phyloP scores from a whole-genome alignment of 2,797 vertebrate genomes.

The Macropus fuliginosus region DNA sequence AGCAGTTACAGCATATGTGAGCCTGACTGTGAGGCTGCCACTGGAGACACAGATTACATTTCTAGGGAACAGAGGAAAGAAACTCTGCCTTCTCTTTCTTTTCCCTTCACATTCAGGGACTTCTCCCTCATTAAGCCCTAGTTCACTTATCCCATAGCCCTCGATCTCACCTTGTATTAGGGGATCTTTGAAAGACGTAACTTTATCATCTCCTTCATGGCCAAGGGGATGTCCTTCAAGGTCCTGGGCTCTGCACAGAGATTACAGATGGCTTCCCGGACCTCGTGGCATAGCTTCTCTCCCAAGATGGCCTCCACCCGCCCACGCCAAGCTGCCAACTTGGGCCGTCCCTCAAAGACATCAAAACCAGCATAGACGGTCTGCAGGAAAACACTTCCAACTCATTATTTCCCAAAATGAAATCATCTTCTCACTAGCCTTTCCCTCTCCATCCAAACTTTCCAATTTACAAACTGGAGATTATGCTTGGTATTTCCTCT shows the following conservation, averaged over 20 bases:
- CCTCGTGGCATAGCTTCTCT: conserved; percentile 84
- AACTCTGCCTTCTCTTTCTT: neutral
- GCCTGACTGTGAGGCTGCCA: too few relatives aligned
- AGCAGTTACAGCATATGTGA: too few relatives aligned
- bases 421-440: neutral
- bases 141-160: too few relatives aligned
- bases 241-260: conserved; percentile 73
- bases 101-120: neutral
- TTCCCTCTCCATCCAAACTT: neutral
- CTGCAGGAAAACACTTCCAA: conserved; percentile 73
- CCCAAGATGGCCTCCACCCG: conserved; percentile 83
- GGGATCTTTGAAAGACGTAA: neutral
- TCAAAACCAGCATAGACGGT: conserved; percentile 83
- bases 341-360: conserved; percentile 83
- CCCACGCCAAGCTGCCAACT: conserved; percentile 85
- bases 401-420: neutral
- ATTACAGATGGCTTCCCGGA: conserved; percentile 78
- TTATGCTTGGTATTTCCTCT: conserved; percentile 42
- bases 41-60: neutral
- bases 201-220: conserved; percentile 57
- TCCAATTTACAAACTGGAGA: conserved; percentile 1
- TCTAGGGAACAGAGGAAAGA: neutral
- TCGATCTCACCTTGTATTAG: neutral
- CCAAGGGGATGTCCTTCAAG: conserved; percentile 50
- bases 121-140: too few relatives aligned